Evolutionary conservation across 2,113 vertebrate genomes (phyloP).

Genomic region (Corydoras sp.): DNA sequence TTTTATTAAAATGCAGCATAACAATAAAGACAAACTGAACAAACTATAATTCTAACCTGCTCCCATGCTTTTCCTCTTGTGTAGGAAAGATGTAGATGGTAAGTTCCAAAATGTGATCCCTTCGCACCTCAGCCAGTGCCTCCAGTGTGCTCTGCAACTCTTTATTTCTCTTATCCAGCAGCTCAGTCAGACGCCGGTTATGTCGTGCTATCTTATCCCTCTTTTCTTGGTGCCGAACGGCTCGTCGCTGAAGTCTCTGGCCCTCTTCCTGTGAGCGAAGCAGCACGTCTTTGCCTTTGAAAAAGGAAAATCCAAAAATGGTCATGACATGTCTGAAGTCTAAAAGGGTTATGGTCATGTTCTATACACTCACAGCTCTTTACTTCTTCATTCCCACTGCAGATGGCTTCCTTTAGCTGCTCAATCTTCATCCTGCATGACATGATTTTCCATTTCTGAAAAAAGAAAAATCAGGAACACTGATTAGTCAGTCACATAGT

Average conservation of each 20-base stretch:
- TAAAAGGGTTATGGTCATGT: slow-evolving; percentile 37
- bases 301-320: slow-evolving; percentile 11
- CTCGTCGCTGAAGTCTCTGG: slow-evolving; percentile 82
- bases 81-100: slow-evolving; percentile 85
- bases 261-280: slow-evolving; percentile 83
- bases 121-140: slow-evolving; percentile 72
- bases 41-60: slow-evolving; percentile 66
- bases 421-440: slow-evolving; percentile 92
- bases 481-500: no score
- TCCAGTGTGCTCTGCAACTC: slow-evolving; percentile 75
- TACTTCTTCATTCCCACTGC: slow-evolving; percentile 80
- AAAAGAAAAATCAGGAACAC: slow-evolving; percentile 32
- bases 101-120: slow-evolving; percentile 81
- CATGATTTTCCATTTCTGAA: slow-evolving; percentile 98
- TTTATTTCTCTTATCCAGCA: slow-evolving; percentile 73
- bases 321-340: not conserved
- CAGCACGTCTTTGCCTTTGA: slow-evolving; percentile 66
- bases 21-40: no score
- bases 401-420: slow-evolving; percentile 90
- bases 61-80: slow-evolving; percentile 82
- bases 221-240: slow-evolving; percentile 87
- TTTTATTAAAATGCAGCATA: no score
- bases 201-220: slow-evolving; percentile 91
- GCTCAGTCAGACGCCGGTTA: slow-evolving; percentile 78
- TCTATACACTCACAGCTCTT: slow-evolving; percentile 80